phyloP scores from a whole-genome alignment of 1,140 invertebrate genomes.

The Drosophila suzukii region DNA sequence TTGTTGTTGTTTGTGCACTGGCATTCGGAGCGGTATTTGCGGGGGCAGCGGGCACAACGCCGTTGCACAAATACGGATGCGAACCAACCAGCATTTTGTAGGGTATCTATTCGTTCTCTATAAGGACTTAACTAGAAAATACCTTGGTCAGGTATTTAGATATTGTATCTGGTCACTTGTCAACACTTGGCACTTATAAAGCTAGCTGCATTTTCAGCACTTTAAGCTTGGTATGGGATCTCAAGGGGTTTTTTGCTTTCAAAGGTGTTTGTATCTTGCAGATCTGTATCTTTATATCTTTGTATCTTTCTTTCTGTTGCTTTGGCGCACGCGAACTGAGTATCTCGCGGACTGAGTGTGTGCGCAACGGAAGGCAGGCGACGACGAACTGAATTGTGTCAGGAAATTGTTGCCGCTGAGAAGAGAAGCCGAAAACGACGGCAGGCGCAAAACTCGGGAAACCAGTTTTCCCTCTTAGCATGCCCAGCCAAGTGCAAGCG shows the following conservation, averaged over 20 bases:
- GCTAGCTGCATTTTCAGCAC: conserved; percentile 46
- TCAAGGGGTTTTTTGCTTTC: conserved; percentile 1
- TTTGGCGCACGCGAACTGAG: conserved; percentile 52
- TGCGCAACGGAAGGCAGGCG: conserved; percentile 82
- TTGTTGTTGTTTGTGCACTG: conserved; percentile 54
- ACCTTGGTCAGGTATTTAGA: conserved; percentile 9
- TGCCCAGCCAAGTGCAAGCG: conserved; percentile 23
- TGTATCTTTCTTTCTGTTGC: conserved; percentile 22
- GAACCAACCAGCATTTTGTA: conserved; percentile 79
- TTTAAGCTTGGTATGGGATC: conserved; percentile 16
- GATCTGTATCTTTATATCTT: conserved; percentile 40
- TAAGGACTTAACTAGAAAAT: conserved; percentile 1
- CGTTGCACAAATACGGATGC: conserved; percentile 83
- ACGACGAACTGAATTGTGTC: conserved; percentile 84
- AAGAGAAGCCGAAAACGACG: conserved; percentile 47
- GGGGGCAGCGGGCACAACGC: conserved; percentile 56
- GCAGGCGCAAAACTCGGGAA: conserved; percentile 61
- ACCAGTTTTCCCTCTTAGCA: conserved; percentile 64
- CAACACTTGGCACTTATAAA: conserved; percentile 54
- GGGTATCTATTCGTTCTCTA: conserved; percentile 22
- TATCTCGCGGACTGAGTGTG: conserved; percentile 74
- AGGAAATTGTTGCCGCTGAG: conserved; percentile 75
- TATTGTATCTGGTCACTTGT: conserved; percentile 36
- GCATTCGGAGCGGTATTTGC: conserved; percentile 44
- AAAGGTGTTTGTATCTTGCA: conserved; percentile 18